These are phyloP conservation scores for Syrphus vitripennis DNA, from an alignment of 2,888 invertebrate genomes.

Conservation along the genomic window DNA sequence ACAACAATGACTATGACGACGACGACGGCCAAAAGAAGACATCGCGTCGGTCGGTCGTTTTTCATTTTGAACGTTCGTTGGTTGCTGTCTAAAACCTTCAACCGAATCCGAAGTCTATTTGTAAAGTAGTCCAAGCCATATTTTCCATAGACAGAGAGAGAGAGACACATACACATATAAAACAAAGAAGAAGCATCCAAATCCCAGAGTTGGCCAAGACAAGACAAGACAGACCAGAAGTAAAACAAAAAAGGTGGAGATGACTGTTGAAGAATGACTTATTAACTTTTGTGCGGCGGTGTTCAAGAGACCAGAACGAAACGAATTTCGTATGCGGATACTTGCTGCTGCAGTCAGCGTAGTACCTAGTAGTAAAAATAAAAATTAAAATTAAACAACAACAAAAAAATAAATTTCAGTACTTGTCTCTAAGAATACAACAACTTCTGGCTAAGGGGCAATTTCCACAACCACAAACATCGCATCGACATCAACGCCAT, in stretches of 20 bases:
- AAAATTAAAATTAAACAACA: slow-evolving; percentile 50
- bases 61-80: slow-evolving; percentile 9
- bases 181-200: slow-evolving; percentile 27
- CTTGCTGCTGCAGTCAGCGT: slow-evolving; percentile 34
- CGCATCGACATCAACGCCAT: slow-evolving; percentile 44
- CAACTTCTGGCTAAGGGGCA: slow-evolving; percentile 63
- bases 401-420: slow-evolving; percentile 44
- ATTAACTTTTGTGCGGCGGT: slow-evolving; percentile 73
- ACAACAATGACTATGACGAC: not conserved
- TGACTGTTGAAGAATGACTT: slow-evolving; percentile 73
- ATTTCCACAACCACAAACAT: slow-evolving; percentile 64
- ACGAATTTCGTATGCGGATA: slow-evolving; percentile 71
- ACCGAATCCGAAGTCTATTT: slow-evolving; percentile 70
- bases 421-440: slow-evolving; percentile 51
- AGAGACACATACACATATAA: not conserved
- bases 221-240: not conserved
- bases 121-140: slow-evolving; percentile 65
- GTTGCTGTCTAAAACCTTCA: slow-evolving; percentile 56
- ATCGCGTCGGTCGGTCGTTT: not conserved
- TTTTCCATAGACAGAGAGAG: not conserved
- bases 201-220: slow-evolving; percentile 5
- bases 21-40: not conserved
- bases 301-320: slow-evolving; percentile 73
- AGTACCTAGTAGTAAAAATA: slow-evolving; percentile 59
- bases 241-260: slow-evolving; percentile 70